These are phyloP conservation scores for Crematogaster levior DNA, from an alignment of 2,888 invertebrate species.

Conservation along the genomic window DNA sequence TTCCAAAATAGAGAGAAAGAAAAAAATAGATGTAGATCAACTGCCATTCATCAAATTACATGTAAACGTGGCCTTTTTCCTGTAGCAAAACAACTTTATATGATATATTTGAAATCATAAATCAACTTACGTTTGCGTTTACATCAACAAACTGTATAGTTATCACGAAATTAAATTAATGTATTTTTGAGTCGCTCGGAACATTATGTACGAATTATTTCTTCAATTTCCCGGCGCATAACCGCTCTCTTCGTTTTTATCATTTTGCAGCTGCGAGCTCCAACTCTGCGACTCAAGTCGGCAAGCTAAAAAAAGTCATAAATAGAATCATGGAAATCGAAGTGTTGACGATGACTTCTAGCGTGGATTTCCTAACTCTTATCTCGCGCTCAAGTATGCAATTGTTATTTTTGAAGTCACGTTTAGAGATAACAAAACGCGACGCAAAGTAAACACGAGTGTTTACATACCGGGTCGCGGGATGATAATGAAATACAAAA, in stretches of 20 bases:
- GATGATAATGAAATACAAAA: conserved; percentile 10
- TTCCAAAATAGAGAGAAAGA: neutral
- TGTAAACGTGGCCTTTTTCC: neutral
- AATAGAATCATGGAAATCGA: neutral
- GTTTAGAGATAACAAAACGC: neutral
- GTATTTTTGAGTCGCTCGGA: neutral
- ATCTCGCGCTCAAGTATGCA: neutral
- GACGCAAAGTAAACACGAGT: neutral
- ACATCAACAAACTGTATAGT: neutral
- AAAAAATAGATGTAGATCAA: neutral
- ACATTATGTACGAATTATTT: neutral
- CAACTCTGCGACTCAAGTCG: neutral
- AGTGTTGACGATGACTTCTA: too few relatives aligned
- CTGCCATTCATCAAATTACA: neutral
- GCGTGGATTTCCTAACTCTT: neutral
- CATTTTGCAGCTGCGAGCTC: neutral
- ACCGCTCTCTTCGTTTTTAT: neutral
- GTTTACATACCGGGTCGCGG: neutral
- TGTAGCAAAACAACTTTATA: neutral
- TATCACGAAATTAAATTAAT: neutral
- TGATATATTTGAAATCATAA: neutral
- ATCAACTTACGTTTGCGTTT: too few relatives aligned
- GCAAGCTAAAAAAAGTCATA: neutral
- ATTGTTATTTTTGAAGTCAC: conserved; percentile 5
- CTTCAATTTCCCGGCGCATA: neutral